phyloP scores from a whole-genome alignment of 2,888 invertebrate species.

The Drosophila nigricruria region DNA sequence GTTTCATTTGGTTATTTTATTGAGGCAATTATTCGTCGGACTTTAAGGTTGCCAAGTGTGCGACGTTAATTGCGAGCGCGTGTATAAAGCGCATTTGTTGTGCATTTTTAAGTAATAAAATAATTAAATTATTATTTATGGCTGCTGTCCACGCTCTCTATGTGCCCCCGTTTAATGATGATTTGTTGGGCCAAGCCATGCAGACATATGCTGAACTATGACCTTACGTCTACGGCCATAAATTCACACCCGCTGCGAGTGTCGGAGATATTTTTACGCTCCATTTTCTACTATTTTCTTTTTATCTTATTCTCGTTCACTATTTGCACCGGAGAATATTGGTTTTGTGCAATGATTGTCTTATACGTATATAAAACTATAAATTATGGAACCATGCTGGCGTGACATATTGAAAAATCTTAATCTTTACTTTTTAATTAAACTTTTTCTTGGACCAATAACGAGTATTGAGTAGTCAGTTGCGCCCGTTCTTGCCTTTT shows the following conservation, averaged over 20 bases:
- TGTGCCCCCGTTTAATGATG: conserved; percentile 59
- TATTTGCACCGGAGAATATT: not conserved
- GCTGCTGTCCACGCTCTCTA: conserved; percentile 23
- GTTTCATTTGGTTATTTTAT: conserved; percentile 55
- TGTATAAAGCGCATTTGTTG: conserved; percentile 71
- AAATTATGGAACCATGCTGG: not conserved
- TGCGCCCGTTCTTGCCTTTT: not conserved
- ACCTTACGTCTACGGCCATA: conserved; percentile 47
- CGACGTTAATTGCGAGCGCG: conserved; percentile 71
- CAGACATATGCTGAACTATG: conserved; percentile 66
- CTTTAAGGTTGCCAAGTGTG: conserved; percentile 47
- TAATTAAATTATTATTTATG: conserved; percentile 79
- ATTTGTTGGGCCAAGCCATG: conserved; percentile 54
- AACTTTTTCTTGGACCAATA: not conserved
- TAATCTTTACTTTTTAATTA: conserved; percentile 3
- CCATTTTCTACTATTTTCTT: conserved; percentile 9
- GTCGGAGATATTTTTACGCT: conserved; percentile 16
- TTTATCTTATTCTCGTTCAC: not conserved
- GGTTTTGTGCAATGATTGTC: not conserved
- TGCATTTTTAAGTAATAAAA: conserved; percentile 77
- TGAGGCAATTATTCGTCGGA: conserved; percentile 46
- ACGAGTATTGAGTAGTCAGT: not conserved
- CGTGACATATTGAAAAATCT: not conserved
- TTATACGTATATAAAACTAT: not conserved
- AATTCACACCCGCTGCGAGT: conserved; percentile 44